These are phyloP conservation scores for Choloepus hoffmanni DNA, from an alignment of 2,113 vertebrate species.

Conservation along the genomic window DNA sequence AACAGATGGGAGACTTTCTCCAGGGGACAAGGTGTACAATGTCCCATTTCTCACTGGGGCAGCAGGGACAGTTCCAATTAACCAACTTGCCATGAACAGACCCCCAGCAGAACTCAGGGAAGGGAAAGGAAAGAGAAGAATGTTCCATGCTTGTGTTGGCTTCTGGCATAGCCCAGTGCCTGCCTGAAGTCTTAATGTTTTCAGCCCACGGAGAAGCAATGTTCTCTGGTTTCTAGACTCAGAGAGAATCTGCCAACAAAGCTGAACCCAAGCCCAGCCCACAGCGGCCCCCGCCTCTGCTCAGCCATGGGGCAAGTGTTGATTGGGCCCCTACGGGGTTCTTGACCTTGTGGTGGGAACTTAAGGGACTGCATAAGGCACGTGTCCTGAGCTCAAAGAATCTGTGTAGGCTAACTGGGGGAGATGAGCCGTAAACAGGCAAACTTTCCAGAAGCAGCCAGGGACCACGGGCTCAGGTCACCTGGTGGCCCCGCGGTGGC, in stretches of 20 bases:
- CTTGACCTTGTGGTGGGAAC: neutral
- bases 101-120: neutral
- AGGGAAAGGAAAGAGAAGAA: neutral
- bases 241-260: fast-evolving
- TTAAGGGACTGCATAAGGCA: neutral
- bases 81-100: neutral
- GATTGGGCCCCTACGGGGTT: neutral
- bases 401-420: fast-evolving
- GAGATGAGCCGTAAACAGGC: neutral
- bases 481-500: fast-evolving
- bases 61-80: constrained; percentile 52
- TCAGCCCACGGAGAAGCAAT: neutral
- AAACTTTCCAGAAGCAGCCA: fast-evolving
- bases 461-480: neutral
- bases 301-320: neutral
- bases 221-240: neutral
- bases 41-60: constrained; percentile 58
- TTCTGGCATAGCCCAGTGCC: neutral
- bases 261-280: neutral
- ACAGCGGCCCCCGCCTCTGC: fast-evolving
- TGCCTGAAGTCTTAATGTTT: neutral
- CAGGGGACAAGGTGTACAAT: neutral
- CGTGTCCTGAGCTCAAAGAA: neutral
- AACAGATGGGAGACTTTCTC: constrained; percentile 76
- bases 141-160: neutral